Conservation (phyloP, 2,113 vertebrate species). For the Callocephalon fimbriatum region DNA sequence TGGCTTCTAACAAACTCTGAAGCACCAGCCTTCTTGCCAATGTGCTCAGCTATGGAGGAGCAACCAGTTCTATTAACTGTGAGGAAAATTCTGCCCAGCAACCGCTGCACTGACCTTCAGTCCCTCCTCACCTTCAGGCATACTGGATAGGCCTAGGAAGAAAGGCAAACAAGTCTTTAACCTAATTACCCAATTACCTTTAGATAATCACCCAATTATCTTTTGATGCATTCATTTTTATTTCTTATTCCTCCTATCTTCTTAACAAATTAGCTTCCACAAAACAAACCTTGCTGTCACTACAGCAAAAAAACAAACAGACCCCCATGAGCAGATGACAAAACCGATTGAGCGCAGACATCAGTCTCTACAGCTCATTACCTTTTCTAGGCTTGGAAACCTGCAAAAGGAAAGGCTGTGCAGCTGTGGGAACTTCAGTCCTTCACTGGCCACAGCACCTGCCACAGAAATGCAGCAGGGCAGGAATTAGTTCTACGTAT, state of each 20-base stretch:
- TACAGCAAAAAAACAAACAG: not conserved
- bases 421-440: not conserved
- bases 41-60: not conserved
- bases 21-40: not conserved
- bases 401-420: not conserved
- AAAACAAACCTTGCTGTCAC: not conserved
- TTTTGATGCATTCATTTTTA: not conserved
- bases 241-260: not conserved
- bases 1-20: not conserved
- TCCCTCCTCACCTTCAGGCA: not conserved
- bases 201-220: not conserved
- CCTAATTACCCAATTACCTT: not conserved
- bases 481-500: not conserved
- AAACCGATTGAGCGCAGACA: not conserved
- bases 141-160: not conserved
- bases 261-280: not conserved
- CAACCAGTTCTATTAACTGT: not conserved
- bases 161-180: not conserved
- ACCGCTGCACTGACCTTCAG: not conserved
- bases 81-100: not conserved
- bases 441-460: not conserved
- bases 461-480: not conserved
- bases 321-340: not conserved
- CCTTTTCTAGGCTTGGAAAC: not conserved
- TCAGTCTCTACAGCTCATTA: not conserved